These are phyloP conservation scores for Galerucella pusilla DNA, from an alignment of 2,888 invertebrate genomes.

Conservation along the genomic window DNA sequence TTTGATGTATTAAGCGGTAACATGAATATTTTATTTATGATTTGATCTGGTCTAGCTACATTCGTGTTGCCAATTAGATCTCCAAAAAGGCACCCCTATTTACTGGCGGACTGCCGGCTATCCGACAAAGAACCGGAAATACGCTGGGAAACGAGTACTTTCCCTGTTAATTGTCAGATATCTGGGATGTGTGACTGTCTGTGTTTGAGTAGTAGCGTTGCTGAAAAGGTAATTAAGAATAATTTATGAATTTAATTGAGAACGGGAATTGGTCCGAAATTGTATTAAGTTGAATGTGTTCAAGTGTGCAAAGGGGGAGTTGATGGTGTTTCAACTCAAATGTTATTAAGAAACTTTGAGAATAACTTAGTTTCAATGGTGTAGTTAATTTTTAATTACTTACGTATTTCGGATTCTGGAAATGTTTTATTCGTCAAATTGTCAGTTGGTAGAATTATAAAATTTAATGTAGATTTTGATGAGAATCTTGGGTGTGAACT, in stretches of 20 bases:
- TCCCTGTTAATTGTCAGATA: conserved; percentile 9
- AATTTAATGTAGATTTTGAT: neutral
- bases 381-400: conserved; percentile 8
- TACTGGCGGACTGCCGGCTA: neutral
- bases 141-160: neutral
- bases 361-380: conserved; percentile 10
- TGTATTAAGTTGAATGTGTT: conserved; percentile 23
- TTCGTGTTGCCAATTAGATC: neutral
- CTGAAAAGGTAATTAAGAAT: conserved; percentile 39
- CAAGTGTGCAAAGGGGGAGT: neutral
- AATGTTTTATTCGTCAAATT: neutral
- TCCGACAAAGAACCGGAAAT: conserved; percentile 6
- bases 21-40: neutral
- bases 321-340: conserved; percentile 3
- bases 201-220: conserved; percentile 17
- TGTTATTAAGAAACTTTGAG: conserved; percentile 7
- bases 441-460: neutral
- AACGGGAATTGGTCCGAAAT: conserved; percentile 29
- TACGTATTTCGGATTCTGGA: neutral
- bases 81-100: neutral
- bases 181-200: conserved; percentile 13
- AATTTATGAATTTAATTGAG: conserved; percentile 40
- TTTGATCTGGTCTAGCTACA: neutral
- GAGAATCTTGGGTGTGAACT: neutral
- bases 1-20: neutral